Evolutionary conservation across 2,888 invertebrate genomes (phyloP), one percentile per base, ranked within the genome.

Genomic region (Drosophila multiciliata): DNA sequence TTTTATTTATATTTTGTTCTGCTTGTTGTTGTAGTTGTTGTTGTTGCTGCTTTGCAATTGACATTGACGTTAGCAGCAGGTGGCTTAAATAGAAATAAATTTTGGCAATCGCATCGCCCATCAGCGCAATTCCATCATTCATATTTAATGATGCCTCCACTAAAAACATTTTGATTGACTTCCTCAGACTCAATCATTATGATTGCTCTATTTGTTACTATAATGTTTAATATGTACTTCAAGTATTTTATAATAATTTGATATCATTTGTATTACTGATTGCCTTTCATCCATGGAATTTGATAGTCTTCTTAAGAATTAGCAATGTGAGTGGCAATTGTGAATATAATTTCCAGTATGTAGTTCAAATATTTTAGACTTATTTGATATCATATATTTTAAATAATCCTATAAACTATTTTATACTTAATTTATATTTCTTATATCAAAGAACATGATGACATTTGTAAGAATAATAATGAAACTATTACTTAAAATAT

Each of bases 11-110:
- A 54, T 63, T 63, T 73, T 52, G 42, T 59, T 67, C 35, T 33
- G 48, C 32, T 23, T 23, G 42, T 57, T 52, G 45, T 50, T 54
- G 36, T n/a, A n/a, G n/a, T 58, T 49, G 48, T 49, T 45, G 53
- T 42, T 66, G 35, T 40, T 64, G 49, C 33, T 62, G 58, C 11
- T 54, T 23, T 36, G 53, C 65, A 71, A 71, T 73, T 80, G 76
- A 60, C 71, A 66, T 75, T 81, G 78, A 68, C 64, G 70, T 54
- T 66, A 70, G 40, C 78, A 77, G 78, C 74, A 87, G 83, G 87
- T 79, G 61, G 75, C 88, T 80, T 73, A 80, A 74, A 73, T 66
- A 55, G 52, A 77, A 73, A 83, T 84, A 84, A 66, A 85, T 87
- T 77, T 60, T 54, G 53, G 48, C 58, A 66, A 59, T 61, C 53